phyloP scores from a whole-genome alignment of 2,888 invertebrate species.

The Ypsolopha sequella region DNA sequence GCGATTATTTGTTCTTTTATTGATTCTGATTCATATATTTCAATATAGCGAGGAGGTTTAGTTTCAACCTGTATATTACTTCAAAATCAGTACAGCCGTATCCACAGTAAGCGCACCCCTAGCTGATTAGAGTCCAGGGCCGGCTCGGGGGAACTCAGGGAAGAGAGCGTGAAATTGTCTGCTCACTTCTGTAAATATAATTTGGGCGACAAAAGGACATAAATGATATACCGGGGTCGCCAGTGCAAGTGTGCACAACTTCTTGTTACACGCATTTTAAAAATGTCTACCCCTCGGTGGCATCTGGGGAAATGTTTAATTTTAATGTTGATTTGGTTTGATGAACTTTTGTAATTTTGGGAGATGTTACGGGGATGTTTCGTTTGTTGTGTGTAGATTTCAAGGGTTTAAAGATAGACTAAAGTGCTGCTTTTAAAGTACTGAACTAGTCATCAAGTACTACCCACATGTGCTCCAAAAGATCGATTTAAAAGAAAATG shows the following conservation, averaged over 20 bases:
- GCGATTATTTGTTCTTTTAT: too few species aligned
- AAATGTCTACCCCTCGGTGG: constrained; percentile 29
- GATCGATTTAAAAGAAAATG: too few species aligned
- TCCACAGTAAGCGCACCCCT: constrained; percentile 33
- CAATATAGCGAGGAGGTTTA: too few species aligned
- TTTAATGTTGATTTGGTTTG: neutral
- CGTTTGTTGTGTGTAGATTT: too few species aligned
- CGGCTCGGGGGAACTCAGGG: constrained; percentile 47
- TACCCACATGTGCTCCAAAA: too few species aligned
- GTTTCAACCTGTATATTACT: too few species aligned
- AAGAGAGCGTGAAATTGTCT: constrained; percentile 71
- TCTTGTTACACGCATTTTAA: constrained; percentile 50
- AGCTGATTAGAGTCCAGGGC: constrained; percentile 60
- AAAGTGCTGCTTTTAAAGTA: too few species aligned
- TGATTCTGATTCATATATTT: too few species aligned
- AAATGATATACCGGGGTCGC: constrained; percentile 61
- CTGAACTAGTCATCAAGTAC: too few species aligned
- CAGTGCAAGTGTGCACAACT: constrained; percentile 46
- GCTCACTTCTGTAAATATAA: constrained; percentile 72
- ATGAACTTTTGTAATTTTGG: too few species aligned
- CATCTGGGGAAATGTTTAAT: constrained; percentile 7
- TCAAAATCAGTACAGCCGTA: constrained; percentile 7
- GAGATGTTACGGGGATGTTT: too few species aligned
- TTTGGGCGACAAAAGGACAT: constrained; percentile 70
- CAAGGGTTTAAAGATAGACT: too few species aligned